phyloP scores from a whole-genome alignment of 1,140 invertebrate species.

The Calosoma granatense region DNA sequence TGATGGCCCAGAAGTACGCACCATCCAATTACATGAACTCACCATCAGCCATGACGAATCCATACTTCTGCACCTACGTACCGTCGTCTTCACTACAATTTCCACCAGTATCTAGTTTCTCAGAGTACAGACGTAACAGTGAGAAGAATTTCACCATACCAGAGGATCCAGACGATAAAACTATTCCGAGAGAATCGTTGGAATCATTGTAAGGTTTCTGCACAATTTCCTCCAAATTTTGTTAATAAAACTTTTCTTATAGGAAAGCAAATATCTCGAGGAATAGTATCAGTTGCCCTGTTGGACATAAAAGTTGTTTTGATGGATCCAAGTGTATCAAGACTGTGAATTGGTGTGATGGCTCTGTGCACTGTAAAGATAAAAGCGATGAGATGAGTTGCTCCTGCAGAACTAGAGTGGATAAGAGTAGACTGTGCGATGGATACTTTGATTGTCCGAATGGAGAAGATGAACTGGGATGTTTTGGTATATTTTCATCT shows the following conservation, averaged over 20 bases:
- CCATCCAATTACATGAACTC: not conserved
- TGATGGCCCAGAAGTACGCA: not conserved
- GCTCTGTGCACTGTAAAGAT: conserved; percentile 64
- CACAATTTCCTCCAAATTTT: not conserved
- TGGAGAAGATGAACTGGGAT: conserved; percentile 68
- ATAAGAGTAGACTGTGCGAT: conserved; percentile 60
- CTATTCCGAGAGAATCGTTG: not conserved
- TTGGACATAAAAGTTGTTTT: conserved; percentile 32
- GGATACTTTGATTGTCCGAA: conserved; percentile 66
- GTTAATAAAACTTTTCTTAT: not conserved
- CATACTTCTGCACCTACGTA: conserved; percentile 8
- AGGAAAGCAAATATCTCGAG: not conserved
- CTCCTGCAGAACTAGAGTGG: conserved; percentile 54
- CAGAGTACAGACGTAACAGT: conserved; percentile 9
- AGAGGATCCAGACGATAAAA: not conserved
- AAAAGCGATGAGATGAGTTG: conserved; percentile 71
- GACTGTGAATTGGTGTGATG: conserved; percentile 56
- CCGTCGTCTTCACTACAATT: conserved; percentile 13
- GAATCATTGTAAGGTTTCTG: not conserved
- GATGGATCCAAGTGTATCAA: conserved; percentile 49
- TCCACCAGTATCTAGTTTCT: conserved; percentile 10
- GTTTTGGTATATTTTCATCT: conserved; percentile 59
- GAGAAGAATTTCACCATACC: not conserved
- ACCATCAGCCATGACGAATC: not conserved
- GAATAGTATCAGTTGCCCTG: conserved; percentile 23